Evolutionary conservation across 2,888 invertebrate genomes (phyloP).

Genomic region (Masnerella sp.): DNA sequence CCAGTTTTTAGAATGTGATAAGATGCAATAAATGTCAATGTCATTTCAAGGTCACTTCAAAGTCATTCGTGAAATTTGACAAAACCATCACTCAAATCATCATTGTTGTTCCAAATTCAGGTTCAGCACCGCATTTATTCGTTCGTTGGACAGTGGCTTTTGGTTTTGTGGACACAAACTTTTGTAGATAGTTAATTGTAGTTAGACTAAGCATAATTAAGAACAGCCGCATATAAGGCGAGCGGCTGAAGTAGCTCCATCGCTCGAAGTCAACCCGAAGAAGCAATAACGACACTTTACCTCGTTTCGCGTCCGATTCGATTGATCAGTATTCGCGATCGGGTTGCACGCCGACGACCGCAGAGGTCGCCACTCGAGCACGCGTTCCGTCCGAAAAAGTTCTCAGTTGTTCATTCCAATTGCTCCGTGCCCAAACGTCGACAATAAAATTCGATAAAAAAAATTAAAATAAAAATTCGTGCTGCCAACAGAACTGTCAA

Average conservation of each 20-base stretch:
- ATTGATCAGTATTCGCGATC: constrained; percentile 46
- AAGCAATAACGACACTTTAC: constrained; percentile 37
- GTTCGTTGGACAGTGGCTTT: too few relatives aligned
- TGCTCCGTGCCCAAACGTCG: constrained; percentile 35
- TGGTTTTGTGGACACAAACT: too few relatives aligned
- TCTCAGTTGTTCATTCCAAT: constrained; percentile 39
- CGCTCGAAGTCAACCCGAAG: constrained; percentile 31
- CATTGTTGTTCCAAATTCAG: too few relatives aligned
- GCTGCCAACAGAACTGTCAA: constrained; percentile 18
- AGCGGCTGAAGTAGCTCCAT: constrained; percentile 24
- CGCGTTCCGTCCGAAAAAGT: constrained; percentile 50
- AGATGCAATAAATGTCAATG: too few relatives aligned
- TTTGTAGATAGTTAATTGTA: constrained; percentile 43
- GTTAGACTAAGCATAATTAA: constrained; percentile 43
- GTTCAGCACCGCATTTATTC: too few relatives aligned
- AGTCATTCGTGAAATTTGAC: too few relatives aligned
- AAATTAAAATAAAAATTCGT: too few relatives aligned
- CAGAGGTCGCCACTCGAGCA: constrained; percentile 33
- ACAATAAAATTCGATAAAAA: constrained; percentile 31
- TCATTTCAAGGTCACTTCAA: too few relatives aligned
- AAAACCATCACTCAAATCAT: too few relatives aligned
- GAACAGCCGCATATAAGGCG: constrained; percentile 25
- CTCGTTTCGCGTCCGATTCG: constrained; percentile 16
- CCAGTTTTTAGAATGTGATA: too few relatives aligned
- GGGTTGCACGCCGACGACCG: constrained; percentile 24